These are phyloP conservation scores for Polydrusus tereticollis DNA, from an alignment of 2,888 invertebrate species.

Conservation along the genomic window DNA sequence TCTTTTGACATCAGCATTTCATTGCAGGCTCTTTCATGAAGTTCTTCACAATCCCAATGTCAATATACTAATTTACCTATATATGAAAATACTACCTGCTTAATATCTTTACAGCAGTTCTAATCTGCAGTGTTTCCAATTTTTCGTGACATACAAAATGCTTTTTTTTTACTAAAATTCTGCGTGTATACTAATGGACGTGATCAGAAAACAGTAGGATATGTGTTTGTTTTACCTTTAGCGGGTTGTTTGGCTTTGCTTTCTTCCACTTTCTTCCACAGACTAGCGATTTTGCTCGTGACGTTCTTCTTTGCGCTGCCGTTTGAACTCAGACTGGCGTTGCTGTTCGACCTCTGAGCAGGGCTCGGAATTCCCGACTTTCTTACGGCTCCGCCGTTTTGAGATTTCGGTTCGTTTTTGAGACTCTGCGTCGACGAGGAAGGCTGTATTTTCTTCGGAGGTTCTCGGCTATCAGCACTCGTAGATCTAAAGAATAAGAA, in stretches of 20 bases:
- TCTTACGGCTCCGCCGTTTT: conserved; percentile 58
- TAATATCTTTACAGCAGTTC: too few species aligned
- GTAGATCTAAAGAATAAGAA: too few species aligned
- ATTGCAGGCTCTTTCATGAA: too few species aligned
- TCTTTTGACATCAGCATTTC: too few species aligned
- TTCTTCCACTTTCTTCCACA: conserved; percentile 85
- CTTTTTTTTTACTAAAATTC: too few species aligned
- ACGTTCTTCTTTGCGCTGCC: conserved; percentile 72
- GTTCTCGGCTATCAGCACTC: conserved; percentile 64
- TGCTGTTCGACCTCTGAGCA: conserved; percentile 66
- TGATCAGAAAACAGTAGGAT: too few species aligned
- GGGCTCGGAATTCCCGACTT: conserved; percentile 57
- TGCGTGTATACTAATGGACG: too few species aligned
- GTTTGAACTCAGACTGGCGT: conserved; percentile 69
- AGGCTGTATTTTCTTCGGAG: conserved; percentile 64
- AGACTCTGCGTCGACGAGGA: conserved; percentile 73
- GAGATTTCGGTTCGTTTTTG: conserved; percentile 64
- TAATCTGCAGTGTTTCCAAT: too few species aligned
- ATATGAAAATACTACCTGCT: too few species aligned
- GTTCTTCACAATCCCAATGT: too few species aligned
- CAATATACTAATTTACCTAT: too few species aligned
- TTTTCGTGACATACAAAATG: too few species aligned
- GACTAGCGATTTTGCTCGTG: conserved; percentile 83
- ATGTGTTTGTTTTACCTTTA: conserved; percentile 20
- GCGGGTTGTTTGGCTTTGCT: conserved; percentile 69